Conservation (phyloP, 2,888 invertebrate species). For the Lydus trimaculatus region DNA sequence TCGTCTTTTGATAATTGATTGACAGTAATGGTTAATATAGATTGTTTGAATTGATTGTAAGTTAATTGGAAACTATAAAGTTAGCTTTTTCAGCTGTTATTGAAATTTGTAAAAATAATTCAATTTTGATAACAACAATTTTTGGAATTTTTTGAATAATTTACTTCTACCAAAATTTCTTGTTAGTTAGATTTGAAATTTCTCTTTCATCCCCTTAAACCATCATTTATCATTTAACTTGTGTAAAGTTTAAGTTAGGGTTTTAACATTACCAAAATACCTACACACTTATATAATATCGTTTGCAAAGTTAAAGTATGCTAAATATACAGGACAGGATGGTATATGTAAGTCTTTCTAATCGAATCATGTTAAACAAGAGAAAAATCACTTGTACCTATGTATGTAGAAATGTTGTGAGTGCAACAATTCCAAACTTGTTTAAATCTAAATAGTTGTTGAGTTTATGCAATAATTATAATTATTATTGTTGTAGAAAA, state of each 20-base stretch:
- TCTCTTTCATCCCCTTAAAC: neutral
- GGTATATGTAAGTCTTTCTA: no score
- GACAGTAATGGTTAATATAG: no score
- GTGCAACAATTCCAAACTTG: neutral
- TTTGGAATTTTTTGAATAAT: neutral
- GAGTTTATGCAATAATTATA: neutral
- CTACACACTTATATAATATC: no score
- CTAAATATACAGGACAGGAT: no score
- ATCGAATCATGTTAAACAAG: no score
- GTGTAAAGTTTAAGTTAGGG: neutral
- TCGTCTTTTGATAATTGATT: no score
- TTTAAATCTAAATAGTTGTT: neutral
- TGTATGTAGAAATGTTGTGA: neutral
- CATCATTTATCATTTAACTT: neutral
- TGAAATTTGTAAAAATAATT: neutral
- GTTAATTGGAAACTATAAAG: no score
- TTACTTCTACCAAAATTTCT: neutral
- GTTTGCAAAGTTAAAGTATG: no score
- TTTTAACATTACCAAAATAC: neutral
- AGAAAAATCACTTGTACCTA: neutral
- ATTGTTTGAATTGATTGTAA: no score
- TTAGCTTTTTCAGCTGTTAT: no score
- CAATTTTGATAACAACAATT: neutral
- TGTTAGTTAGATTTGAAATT: neutral
- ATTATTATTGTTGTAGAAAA: neutral